A percentile compares a stretch with the other conserved stretches of the same genome.
These are phyloP conservation scores for Amphimallon solstitiale DNA, from an alignment of 2,888 invertebrate species.

Conservation along the genomic window DNA sequence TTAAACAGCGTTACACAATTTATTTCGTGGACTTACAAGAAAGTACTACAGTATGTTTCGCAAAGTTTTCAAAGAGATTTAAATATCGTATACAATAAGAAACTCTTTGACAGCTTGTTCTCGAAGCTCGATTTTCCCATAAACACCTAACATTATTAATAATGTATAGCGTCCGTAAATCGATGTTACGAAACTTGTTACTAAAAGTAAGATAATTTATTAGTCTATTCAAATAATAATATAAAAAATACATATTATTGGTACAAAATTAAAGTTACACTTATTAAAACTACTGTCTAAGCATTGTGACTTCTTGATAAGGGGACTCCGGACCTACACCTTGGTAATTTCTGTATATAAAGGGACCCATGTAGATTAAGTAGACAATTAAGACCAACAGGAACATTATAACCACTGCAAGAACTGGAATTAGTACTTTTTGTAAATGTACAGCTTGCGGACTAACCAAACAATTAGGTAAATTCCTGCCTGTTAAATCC, in stretches of 20 bases:
- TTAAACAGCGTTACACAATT: too few relatives aligned
- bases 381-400: constrained; percentile 55
- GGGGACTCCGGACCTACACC: constrained; percentile 56
- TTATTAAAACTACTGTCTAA: constrained; percentile 23
- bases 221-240: not conserved
- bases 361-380: constrained; percentile 53
- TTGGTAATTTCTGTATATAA: constrained; percentile 42
- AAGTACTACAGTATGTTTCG: too few relatives aligned
- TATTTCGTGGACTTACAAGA: too few relatives aligned
- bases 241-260: not conserved
- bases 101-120: too few relatives aligned
- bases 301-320: constrained; percentile 47
- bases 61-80: too few relatives aligned
- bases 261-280: not conserved
- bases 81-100: too few relatives aligned
- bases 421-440: constrained; percentile 54
- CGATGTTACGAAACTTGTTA: too few relatives aligned
- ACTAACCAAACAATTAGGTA: constrained; percentile 55
- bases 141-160: too few relatives aligned
- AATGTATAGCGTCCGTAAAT: too few relatives aligned
- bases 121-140: too few relatives aligned
- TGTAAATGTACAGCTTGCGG: constrained; percentile 49
- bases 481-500: constrained; percentile 50
- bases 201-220: not conserved
- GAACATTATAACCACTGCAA: constrained; percentile 51